Evolutionary conservation across 37 sponge, comb jelly and placozoan genomes (phyloP), one percentile per base, ranked within the genome.

Genomic region (Halisarca cf. caerulea): DNA sequence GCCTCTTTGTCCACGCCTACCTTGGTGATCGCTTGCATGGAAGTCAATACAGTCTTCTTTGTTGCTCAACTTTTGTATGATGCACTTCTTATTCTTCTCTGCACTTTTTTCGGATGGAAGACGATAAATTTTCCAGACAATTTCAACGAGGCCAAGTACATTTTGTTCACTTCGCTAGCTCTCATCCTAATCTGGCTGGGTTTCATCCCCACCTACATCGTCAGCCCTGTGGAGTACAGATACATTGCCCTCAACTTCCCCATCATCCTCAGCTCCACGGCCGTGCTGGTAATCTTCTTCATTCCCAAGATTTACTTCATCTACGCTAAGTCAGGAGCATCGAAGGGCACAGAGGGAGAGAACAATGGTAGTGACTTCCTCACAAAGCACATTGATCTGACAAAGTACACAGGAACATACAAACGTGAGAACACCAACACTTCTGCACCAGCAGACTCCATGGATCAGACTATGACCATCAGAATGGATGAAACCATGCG

Each of bases 91-190:
- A 85, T 94, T 25, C 53, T 80, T 21, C 80, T 71, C 11, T 82
- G 83, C 68, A 90, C 87, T 23, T 80, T 86, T 23, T 83, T 94
- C 7, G 94, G 88, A 11, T 77, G 30, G 39, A 37, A 88, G 21
- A 94, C 91, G 32, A 85, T 87, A 39, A 77, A 79, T 1, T 94
- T 85, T 78, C 94, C 94, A 0, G 84, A 83, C 37, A 94, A 94
- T 57, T 94, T 90, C 84, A 90, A 91, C 42, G 94, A 94, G 78
- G 88, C 91, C 0, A 84, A 84, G 45, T 84, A 91, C 39, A 72
- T 94, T 38, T 54, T 87, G 30, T 90, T 88, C 53, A 79, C 91
- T 17, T 80, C 91, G 0, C 82, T 94, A 44, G 60, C 87, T n/a
- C 34, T 91, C 11, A 72, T 88, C 21, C 75, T 90, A 24, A 85